These are phyloP conservation scores for Agrotis exclamationis DNA, from an alignment of 2,888 invertebrate genomes.

Conservation along the genomic window DNA sequence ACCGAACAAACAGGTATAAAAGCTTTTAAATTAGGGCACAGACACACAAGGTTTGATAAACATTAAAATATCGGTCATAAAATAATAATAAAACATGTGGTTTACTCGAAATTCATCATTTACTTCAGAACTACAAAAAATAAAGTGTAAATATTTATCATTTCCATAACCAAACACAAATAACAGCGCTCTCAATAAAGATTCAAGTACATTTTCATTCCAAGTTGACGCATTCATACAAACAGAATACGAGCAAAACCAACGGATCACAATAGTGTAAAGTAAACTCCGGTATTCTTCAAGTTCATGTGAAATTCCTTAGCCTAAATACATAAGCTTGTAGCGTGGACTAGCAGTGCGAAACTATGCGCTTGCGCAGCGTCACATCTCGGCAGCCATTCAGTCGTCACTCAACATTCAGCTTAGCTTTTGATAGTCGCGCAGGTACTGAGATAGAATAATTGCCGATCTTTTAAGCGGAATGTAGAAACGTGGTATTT, in stretches of 20 bases:
- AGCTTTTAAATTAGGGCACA: no score
- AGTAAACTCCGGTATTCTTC: slow-evolving; percentile 40
- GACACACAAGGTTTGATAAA: neutral
- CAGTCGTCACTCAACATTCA: slow-evolving; percentile 76
- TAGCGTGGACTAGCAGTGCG: slow-evolving; percentile 44
- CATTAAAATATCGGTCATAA: no score
- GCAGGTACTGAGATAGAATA: slow-evolving; percentile 54
- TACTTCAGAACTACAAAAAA: slow-evolving; percentile 7
- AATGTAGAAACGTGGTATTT: no score
- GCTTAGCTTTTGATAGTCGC: slow-evolving; percentile 62
- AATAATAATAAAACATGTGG: neutral
- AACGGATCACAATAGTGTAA: slow-evolving; percentile 30
- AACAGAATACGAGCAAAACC: slow-evolving; percentile 6
- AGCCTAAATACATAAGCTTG: slow-evolving; percentile 55
- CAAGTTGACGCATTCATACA: slow-evolving; percentile 7
- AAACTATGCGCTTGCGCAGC: slow-evolving; percentile 60
- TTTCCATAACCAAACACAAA: slow-evolving; percentile 16
- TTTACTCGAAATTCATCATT: neutral
- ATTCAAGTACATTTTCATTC: neutral
- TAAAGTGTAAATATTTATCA: slow-evolving; percentile 8
- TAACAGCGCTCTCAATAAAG: neutral
- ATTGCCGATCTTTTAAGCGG: neutral
- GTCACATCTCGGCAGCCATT: slow-evolving; percentile 71
- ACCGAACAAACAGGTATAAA: no score
- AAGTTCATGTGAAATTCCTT: slow-evolving; percentile 61